These are phyloP conservation scores for Phocoena sinus DNA, from an alignment of 2,113 vertebrate genomes.

Conservation along the genomic window DNA sequence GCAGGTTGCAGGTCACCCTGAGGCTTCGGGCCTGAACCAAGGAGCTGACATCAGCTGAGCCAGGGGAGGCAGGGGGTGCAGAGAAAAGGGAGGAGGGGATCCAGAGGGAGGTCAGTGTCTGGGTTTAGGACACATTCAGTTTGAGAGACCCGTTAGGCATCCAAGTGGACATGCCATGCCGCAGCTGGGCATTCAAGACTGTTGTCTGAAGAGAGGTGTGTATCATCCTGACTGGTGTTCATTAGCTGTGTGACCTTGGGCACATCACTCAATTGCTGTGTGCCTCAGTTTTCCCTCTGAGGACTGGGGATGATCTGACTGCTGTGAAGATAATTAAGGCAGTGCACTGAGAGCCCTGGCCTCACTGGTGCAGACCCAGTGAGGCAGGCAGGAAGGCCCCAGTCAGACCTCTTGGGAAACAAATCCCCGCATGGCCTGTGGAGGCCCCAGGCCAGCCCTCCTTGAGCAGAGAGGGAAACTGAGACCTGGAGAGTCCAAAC, in stretches of 20 bases:
- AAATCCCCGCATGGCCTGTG: not conserved
- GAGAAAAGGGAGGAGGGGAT: not conserved
- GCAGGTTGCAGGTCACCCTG: not conserved
- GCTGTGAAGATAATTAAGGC: not conserved
- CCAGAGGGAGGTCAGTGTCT: not conserved
- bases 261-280: not conserved
- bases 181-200: not conserved
- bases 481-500: not conserved
- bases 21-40: not conserved
- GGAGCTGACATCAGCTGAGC: not conserved
- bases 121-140: not conserved
- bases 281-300: not conserved
- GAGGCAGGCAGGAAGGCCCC: not conserved
- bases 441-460: not conserved
- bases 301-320: not conserved
- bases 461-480: not conserved
- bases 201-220: not conserved
- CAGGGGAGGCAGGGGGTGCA: fast-evolving
- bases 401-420: not conserved
- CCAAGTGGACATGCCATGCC: not conserved
- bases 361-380: not conserved
- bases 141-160: not conserved
- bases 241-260: not conserved
- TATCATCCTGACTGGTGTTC: not conserved
- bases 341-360: not conserved